Percentiles rank a stretch among this genome's conserved stretches.
Conservation (phyloP, 1,140 invertebrate genomes). For the Lordiphosa clarofinis region DNA sequence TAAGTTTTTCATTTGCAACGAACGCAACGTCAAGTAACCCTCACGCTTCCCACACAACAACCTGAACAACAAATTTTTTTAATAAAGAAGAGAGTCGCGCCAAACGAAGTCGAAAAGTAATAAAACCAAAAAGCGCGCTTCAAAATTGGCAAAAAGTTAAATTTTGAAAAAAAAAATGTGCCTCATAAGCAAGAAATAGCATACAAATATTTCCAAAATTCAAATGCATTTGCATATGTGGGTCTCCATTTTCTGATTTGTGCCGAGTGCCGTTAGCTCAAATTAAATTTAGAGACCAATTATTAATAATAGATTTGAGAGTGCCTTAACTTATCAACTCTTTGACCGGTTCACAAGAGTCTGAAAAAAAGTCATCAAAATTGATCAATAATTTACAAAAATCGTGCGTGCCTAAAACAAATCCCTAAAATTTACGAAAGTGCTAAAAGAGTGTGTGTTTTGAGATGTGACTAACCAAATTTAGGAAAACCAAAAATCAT, state of each 20-base stretch:
- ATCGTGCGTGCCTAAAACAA: constrained; percentile 26
- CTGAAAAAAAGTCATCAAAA: background rate
- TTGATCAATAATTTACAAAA: constrained; percentile 10
- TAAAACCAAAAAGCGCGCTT: constrained; percentile 13
- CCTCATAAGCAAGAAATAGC: constrained; percentile 42
- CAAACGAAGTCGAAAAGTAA: constrained; percentile 56
- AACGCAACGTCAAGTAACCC: constrained; percentile 64
- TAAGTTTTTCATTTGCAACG: constrained; percentile 76
- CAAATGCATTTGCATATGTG: constrained; percentile 22
- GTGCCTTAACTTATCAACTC: too few relatives aligned
- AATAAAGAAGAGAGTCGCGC: constrained; percentile 24
- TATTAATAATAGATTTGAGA: too few relatives aligned
- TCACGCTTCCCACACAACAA: constrained; percentile 19
- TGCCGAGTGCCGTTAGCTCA: constrained; percentile 17
- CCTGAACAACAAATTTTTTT: background rate
- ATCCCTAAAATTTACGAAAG: constrained; percentile 33
- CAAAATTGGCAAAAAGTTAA: constrained; percentile 17
- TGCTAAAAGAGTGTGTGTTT: constrained; percentile 55
- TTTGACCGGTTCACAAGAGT: too few relatives aligned
- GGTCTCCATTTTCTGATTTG: constrained; percentile 27
- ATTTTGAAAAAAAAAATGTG: constrained; percentile 20
- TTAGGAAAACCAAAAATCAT: constrained; percentile 24
- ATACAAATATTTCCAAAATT: constrained; percentile 5
- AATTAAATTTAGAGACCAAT: background rate
- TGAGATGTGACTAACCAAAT: constrained; percentile 67